Base-by-base conservation (phyloP, 2,888 invertebrate species). In the Drosophila robusta region DNA sequence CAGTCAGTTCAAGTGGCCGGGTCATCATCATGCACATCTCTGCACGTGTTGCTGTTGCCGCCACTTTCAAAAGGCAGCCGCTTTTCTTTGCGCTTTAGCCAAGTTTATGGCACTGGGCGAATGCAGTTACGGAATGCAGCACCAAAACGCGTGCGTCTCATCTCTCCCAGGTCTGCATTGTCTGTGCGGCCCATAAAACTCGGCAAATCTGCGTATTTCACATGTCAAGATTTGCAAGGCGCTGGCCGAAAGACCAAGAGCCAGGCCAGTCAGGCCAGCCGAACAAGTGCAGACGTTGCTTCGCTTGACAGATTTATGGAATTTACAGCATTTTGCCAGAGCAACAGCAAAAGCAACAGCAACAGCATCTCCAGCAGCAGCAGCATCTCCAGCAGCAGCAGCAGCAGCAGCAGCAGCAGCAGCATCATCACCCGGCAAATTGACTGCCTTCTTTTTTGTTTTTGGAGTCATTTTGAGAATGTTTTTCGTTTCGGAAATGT, bases 141-240 rank as follows among this genome's bases (percentile, higher is more conserved):
- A 74, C 63, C 81, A 49, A 68, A 74, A 65, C 76, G 73, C 65
- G 65, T 75, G 66, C 56, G 44, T 45, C 67, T 55, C 50, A 12
- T 32, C 14, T 24, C 47, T 45, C 46, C n/a, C 29, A 16, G 42
- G 41, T 54, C 42, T n/a, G 68, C 75, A 70, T 85, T 76, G 76
- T 71, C 72, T 78, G 80, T 81, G 72, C 68, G 78, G 76, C 83
- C 86, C 89, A 89, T 89, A 89, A 89, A 89, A 83, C 80, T 79
- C 78, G 70, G 85, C 83, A 89, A 90, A 89, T 89, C 88, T 89
- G 85, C 87, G 85, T 89, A 89, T 89, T 89, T 89, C 90, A 89
- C 90, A 89, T 89, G 89, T 89, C 89, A 83, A 78, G 79, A 76
- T 78, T 78, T 75, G 70, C 80, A 72, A 78, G 72, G 68, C 78